A percentile compares a stretch with the other conserved stretches of the same genome.
Evolutionary conservation across 2,888 invertebrate genomes (phyloP).

Genomic region (Lasioglossum figueresi): DNA sequence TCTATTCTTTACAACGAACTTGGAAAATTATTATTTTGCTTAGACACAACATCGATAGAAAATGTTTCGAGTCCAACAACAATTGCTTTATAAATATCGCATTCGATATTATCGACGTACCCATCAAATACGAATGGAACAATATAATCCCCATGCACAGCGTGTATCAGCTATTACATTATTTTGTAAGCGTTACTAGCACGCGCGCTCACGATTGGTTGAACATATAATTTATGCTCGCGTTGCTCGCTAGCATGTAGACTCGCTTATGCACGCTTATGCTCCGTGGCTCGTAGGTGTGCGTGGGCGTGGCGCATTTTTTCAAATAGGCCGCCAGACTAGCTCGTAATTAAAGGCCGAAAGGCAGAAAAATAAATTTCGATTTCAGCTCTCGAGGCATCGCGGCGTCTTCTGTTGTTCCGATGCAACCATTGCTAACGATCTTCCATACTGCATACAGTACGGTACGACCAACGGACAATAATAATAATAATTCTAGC

Average conservation of each 20-base stretch:
- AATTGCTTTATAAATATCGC: not conserved
- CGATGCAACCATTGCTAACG: conserved; percentile 13
- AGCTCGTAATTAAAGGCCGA: conserved; percentile 60
- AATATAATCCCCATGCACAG: conserved; percentile 10
- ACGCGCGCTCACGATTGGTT: conserved; percentile 37
- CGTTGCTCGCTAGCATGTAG: conserved; percentile 51
- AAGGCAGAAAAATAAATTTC: conserved; percentile 50
- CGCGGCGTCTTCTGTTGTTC: conserved; percentile 13
- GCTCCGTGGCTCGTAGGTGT: conserved; percentile 63
- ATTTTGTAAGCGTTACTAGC: conserved; percentile 52
- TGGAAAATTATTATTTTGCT: no score
- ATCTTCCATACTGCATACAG: not conserved
- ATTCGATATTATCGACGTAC: not conserved
- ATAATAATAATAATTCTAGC: not conserved
- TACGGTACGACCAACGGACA: not conserved
- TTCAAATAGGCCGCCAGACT: conserved; percentile 55
- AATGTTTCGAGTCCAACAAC: not conserved
- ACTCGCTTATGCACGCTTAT: conserved; percentile 42
- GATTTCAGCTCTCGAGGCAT: conserved; percentile 51
- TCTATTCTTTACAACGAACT: no score
- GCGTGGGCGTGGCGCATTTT: conserved; percentile 62
- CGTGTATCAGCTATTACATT: conserved; percentile 43
- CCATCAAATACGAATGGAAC: conserved; percentile 1
- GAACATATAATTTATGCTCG: conserved; percentile 62
- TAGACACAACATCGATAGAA: not conserved